Conservation (phyloP, 1,140 invertebrate species). For the Trigoniulus corallinus region DNA sequence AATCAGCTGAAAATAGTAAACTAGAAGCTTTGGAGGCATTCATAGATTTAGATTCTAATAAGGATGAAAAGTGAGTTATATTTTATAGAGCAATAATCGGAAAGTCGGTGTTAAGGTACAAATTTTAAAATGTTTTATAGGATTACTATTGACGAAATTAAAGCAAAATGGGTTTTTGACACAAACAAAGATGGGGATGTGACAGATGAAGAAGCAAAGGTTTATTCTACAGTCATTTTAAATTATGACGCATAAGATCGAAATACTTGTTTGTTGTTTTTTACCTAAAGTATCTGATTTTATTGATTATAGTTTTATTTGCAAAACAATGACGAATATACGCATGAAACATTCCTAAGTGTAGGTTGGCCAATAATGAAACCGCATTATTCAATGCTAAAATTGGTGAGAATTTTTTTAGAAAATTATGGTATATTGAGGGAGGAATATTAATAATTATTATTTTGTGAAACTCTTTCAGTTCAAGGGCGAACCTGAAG, state of each 20-base stretch:
- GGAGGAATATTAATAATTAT: conserved; percentile 6
- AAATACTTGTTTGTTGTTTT: too few species aligned
- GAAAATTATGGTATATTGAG: conserved; percentile 16
- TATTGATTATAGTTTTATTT: conserved; percentile 41
- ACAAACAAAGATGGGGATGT: conserved; percentile 72
- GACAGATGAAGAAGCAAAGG: conserved; percentile 63
- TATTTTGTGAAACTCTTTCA: background rate
- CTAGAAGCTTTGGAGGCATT: conserved; percentile 51
- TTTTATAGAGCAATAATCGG: background rate
- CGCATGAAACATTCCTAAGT: conserved; percentile 46
- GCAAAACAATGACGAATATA: conserved; percentile 47
- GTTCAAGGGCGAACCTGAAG: conserved; percentile 2
- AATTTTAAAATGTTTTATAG: conserved; percentile 18
- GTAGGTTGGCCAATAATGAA: conserved; percentile 57
- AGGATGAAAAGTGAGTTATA: conserved; percentile 37
- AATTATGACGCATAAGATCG: too few species aligned
- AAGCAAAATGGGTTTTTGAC: conserved; percentile 61
- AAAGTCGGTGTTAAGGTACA: background rate
- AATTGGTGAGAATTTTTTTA: conserved; percentile 33
- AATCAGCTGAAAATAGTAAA: conserved; percentile 26
- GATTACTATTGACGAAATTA: conserved; percentile 61
- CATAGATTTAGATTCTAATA: conserved; percentile 52
- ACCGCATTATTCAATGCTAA: conserved; percentile 36
- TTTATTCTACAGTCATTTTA: too few species aligned
- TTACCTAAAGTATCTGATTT: conserved; percentile 3